Percentiles rank a stretch among this genome's conserved stretches.
phyloP scores from a whole-genome alignment of 2,797 vertebrate genomes.

The Chelmon rostratus region DNA sequence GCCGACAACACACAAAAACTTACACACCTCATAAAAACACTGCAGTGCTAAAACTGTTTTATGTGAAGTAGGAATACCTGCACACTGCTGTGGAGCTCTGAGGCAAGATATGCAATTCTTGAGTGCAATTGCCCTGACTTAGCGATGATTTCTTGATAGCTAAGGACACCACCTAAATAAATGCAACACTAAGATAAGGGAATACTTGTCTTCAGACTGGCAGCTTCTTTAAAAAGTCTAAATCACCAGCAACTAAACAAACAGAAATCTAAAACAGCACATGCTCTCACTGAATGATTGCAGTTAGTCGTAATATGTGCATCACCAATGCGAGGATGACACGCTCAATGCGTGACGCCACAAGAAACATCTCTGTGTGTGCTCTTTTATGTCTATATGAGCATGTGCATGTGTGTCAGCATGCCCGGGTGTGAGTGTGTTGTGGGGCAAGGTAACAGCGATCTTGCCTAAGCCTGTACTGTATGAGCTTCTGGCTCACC shows the following conservation, averaged over 20 bases:
- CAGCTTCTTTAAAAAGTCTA: neutral
- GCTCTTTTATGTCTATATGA: neutral
- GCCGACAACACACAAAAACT: neutral
- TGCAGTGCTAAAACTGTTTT: slow-evolving; percentile 1
- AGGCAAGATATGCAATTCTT: neutral
- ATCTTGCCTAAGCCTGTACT: slow-evolving; percentile 58
- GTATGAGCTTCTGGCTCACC: slow-evolving; percentile 48
- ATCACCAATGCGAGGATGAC: too few species aligned
- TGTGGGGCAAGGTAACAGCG: slow-evolving; percentile 72
- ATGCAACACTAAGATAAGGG: slow-evolving; percentile 3
- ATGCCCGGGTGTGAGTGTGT: slow-evolving; percentile 23
- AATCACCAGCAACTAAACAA: neutral
- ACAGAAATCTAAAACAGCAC: neutral
- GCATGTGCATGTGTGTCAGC: neutral
- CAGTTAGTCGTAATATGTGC: neutral
- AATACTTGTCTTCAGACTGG: neutral
- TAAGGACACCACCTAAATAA: neutral
- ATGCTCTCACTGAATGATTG: neutral
- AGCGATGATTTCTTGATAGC: neutral
- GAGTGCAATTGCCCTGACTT: neutral
- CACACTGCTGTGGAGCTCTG: neutral
- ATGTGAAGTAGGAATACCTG: neutral
- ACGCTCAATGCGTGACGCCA: neutral
- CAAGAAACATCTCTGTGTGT: neutral
- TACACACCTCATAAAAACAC: slow-evolving; percentile 8